phyloP scores from a whole-genome alignment of 2,113 vertebrate genomes.

The Apeltes quadracus region DNA sequence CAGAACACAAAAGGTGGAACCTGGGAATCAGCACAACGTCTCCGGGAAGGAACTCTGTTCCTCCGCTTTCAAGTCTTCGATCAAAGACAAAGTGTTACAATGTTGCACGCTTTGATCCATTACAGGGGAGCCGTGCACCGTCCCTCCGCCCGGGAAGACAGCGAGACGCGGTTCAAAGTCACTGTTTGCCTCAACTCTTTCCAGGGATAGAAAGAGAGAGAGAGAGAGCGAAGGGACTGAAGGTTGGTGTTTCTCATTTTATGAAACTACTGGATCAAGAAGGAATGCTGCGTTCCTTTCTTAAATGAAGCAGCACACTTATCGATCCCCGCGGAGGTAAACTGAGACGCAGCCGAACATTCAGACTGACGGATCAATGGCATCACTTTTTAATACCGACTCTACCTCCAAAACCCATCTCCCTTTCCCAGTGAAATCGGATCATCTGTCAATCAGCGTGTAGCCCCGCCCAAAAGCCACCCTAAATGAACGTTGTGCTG shows the following conservation, averaged over 20 bases:
- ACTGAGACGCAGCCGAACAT: too few species aligned
- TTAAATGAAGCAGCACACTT: conserved; percentile 1
- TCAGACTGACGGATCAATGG: too few species aligned
- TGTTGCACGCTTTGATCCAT: not conserved
- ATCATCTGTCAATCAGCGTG: not conserved
- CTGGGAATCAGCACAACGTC: not conserved
- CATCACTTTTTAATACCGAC: too few species aligned
- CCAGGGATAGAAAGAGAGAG: not conserved
- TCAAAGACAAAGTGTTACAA: not conserved
- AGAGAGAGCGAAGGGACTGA: not conserved
- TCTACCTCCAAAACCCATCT: too few species aligned
- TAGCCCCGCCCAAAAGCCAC: not conserved
- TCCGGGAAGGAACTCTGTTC: not conserved
- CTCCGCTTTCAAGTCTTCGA: not conserved
- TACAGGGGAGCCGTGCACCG: not conserved
- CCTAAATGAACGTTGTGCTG: not conserved
- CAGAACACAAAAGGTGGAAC: not conserved
- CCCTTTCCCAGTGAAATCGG: too few species aligned
- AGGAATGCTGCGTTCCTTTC: not conserved
- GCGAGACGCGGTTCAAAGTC: not conserved
- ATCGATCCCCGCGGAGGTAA: conserved; percentile 15
- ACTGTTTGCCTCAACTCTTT: not conserved
- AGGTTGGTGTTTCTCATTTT: not conserved
- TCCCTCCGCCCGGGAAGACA: not conserved
- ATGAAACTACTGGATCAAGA: not conserved